Evolutionary conservation across 2,113 vertebrate species (phyloP), one percentile per base, ranked within the genome.

Genomic region (Puntigrus tetrazona): DNA sequence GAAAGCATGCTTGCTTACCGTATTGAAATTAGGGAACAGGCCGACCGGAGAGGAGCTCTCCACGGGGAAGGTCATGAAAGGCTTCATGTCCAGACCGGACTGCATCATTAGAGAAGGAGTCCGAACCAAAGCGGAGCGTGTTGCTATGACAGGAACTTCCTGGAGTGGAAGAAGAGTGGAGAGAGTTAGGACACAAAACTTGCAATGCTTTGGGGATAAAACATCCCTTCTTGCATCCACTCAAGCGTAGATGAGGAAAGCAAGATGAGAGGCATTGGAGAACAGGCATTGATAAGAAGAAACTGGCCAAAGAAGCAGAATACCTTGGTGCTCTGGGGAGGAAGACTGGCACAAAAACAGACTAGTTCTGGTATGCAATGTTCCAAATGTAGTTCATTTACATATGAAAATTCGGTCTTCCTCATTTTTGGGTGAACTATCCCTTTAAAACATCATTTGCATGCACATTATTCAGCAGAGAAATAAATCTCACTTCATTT

Each of bases 21-120:
- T 97, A 95, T 96, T 98, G 93, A 98, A 98, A 94, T 99, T 98
- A 92, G 97, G 96, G 91, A 99, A 99, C 89, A 99, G 96, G 86
- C 97, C 96, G 59, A 96, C 96, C 78, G 96, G 94, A 79, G 97
- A 95, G 81, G 93, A 94, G 43, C 93, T 94, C 89, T 98, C 97
- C 88, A 97, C 91, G n/a, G 96, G 95, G 90, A 98, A 97, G 52
- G 96, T 89, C 94, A 98, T 91, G 91, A 97, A 98, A 1, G 95
- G 96, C 92, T 99, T 98, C 91, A 96, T 93, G 90, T 97, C 96
- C 94, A 97, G 90, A 5, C 95, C 92, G 86, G 96, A 95, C 90
- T 96, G 96, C 96, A 98, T 97, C 96, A 98, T 95, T 90, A 97
- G 91, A 20, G 96, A 93, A 67, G 96, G 94, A 83, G 95, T 92